Evolutionary conservation across 2,888 invertebrate genomes (phyloP).

Genomic region (Scelioninae gen. 1): DNA sequence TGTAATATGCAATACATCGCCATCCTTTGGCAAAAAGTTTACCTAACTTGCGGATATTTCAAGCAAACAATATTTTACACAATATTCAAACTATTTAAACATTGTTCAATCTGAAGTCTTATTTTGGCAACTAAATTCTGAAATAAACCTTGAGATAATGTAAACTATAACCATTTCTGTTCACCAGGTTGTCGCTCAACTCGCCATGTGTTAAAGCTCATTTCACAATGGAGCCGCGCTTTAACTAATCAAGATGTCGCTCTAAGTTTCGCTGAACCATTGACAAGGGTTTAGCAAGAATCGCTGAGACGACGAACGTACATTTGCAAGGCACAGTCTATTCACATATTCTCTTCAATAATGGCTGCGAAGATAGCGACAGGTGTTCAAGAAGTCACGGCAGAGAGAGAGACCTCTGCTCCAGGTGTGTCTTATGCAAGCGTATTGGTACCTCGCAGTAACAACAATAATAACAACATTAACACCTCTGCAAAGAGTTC

Average conservation of each 20-base stretch:
- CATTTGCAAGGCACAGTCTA: not conserved
- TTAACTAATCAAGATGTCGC: conserved; percentile 13
- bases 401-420: conserved; percentile 76
- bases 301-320: conserved; percentile 8
- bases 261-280: not conserved
- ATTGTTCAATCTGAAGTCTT: no score
- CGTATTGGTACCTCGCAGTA: conserved; percentile 86
- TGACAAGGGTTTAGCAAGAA: not conserved
- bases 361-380: conserved; percentile 85
- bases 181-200: not conserved
- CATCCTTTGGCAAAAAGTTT: no score
- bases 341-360: conserved; percentile 68
- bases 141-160: no score
- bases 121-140: no score
- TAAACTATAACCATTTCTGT: not conserved
- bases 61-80: no score
- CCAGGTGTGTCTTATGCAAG: conserved; percentile 85
- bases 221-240: not conserved
- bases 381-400: conserved; percentile 81
- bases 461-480: conserved; percentile 84
- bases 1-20: no score
- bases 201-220: conserved; percentile 1
- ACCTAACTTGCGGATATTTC: no score
- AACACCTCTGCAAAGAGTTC: not conserved
- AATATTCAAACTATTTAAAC: no score